Base-by-base conservation (phyloP, 1,140 invertebrate species). In the Ostrea denselamellosa region DNA sequence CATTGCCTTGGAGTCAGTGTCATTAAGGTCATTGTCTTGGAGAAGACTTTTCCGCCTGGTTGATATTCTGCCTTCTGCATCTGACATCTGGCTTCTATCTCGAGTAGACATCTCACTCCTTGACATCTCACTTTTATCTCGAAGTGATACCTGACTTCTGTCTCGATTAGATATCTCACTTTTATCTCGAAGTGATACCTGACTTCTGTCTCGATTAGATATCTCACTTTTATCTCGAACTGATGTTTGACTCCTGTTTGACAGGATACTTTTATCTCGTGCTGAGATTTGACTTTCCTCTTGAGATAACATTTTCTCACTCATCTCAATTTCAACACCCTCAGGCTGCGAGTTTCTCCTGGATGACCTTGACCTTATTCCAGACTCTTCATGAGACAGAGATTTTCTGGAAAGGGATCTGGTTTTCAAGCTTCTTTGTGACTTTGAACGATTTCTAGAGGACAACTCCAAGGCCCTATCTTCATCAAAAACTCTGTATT, bases 401-500 rank as follows among this genome's bases (percentile, higher is more conserved):
- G 53, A 77, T 10, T 56, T 87, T 52, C 85, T 84, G 0, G 83
- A 85, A 28, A 68, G 0, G n/a, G 87, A 77, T 17, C 83, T 88
- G 0, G 87, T 86, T 68, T 86, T 85, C 28, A 83, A 86, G n/a
- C 56, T 83, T 86, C 62, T 88, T 25, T 83, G 84, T 53, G 87
- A 88, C 19, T 53, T 82, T 58, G 71, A 83, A 25, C 62, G 82
- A 53, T 52, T 44, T 86, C 58, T 51, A 8, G 56, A 19, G 8
- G 85, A 68, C 8, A 34, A 51, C 9, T 87, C 89, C 25, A 85
- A 65, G 28, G 52, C 88, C 9, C 65, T 54, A 19, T 68, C 77
- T 71, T 89, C 89, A 22, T 89, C 89, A 22, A 85, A 65, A 28
- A 28, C 88, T 12, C 65, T 44, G 10, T 68, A 62, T 58, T 89